These are phyloP conservation scores for Sussaba pulchella DNA, from an alignment of 2,888 invertebrate genomes.

Conservation along the genomic window DNA sequence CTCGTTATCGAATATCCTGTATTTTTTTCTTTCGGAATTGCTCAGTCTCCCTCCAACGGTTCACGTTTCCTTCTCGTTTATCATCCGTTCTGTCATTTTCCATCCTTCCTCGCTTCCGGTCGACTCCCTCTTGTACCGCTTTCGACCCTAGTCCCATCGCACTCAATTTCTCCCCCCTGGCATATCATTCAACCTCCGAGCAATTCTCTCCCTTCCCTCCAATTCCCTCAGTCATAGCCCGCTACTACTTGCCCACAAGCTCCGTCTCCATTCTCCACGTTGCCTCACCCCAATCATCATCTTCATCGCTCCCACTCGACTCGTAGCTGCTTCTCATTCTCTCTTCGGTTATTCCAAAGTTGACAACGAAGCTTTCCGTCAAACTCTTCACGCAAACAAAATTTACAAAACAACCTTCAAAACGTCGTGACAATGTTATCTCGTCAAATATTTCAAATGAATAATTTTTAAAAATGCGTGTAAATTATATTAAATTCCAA, in stretches of 20 bases:
- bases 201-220: constrained; percentile 15
- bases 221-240: constrained; percentile 31
- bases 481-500: too few species aligned
- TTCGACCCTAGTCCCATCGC: constrained; percentile 12
- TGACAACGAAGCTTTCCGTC: not conserved
- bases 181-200: constrained; percentile 56
- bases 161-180: constrained; percentile 12
- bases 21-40: not conserved
- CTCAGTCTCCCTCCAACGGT: not conserved
- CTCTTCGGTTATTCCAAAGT: not conserved
- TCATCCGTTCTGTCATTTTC: constrained; percentile 1
- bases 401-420: not conserved
- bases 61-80: not conserved
- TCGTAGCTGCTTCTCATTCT: not conserved
- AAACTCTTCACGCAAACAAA: not conserved
- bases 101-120: constrained; percentile 9
- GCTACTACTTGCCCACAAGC: constrained; percentile 52
- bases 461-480: too few species aligned
- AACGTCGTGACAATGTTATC: not conserved
- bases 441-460: not conserved
- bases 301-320: not conserved
- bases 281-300: constrained; percentile 20
- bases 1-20: not conserved
- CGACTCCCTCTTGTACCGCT: not conserved
- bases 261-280: constrained; percentile 13